Evolutionary conservation across 2,797 vertebrate genomes (phyloP).

Genomic region (Selene dorsalis): DNA sequence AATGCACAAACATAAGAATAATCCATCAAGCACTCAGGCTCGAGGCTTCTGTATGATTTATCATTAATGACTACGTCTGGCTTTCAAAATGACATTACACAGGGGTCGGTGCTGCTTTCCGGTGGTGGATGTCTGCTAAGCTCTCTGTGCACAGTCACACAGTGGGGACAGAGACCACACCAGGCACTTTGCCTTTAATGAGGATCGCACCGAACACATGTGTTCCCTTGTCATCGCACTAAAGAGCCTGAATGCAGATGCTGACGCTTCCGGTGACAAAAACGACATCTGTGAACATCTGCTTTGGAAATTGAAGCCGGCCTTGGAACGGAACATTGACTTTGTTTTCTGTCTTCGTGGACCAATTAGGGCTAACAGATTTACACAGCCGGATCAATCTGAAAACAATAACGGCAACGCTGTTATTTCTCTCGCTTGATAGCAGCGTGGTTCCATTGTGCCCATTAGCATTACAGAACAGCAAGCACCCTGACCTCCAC

Average conservation of each 20-base stretch:
- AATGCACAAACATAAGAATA: slow-evolving; percentile 56
- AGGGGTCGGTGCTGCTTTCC: slow-evolving; percentile 33
- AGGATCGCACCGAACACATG: slow-evolving; percentile 64
- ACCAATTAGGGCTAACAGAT: slow-evolving; percentile 82
- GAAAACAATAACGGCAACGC: slow-evolving; percentile 76
- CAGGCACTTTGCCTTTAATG: slow-evolving; percentile 75
- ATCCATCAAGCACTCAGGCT: slow-evolving; percentile 59
- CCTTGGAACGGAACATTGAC: slow-evolving; percentile 79
- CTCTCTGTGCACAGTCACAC: slow-evolving; percentile 44
- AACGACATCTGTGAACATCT: slow-evolving; percentile 82
- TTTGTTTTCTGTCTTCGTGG: slow-evolving; percentile 82
- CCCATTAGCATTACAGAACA: slow-evolving; percentile 75
- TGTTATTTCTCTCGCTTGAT: slow-evolving; percentile 73
- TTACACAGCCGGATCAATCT: slow-evolving; percentile 80
- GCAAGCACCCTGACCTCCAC: slow-evolving; percentile 71
- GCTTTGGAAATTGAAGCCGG: slow-evolving; percentile 79
- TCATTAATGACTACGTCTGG: slow-evolving; percentile 55
- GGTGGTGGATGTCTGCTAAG: slow-evolving; percentile 25
- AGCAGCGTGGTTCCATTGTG: slow-evolving; percentile 58
- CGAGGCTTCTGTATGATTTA: slow-evolving; percentile 47
- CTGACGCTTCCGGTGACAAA: slow-evolving; percentile 69
- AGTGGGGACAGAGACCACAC: slow-evolving; percentile 47
- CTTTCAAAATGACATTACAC: slow-evolving; percentile 52
- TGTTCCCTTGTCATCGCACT: slow-evolving; percentile 64
- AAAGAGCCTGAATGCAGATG: slow-evolving; percentile 78